Evolutionary conservation across 2,797 vertebrate genomes (phyloP).

Genomic region (Australoheros facetus): DNA sequence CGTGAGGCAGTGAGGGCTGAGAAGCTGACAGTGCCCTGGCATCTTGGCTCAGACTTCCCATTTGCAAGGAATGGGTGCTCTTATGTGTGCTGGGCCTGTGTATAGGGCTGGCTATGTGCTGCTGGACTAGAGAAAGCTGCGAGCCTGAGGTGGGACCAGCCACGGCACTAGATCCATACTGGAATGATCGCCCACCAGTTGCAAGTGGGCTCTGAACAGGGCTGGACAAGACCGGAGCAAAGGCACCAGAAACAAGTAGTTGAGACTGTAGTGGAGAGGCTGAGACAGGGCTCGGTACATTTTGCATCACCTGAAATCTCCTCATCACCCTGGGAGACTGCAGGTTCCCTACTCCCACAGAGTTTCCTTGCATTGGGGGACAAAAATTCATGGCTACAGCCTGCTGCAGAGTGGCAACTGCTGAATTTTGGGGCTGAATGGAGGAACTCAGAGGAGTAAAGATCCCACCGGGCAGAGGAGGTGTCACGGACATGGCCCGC

Average conservation of each 20-base stretch:
- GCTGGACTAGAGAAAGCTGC: constrained; percentile 89
- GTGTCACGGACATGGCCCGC: constrained; percentile 77
- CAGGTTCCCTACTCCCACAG: constrained; percentile 81
- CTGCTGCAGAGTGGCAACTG: constrained; percentile 94
- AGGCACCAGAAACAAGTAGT: constrained; percentile 76
- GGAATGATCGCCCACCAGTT: constrained; percentile 77
- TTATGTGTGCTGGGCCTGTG: constrained; percentile 86
- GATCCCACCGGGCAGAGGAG: constrained; percentile 72
- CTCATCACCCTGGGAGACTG: constrained; percentile 90
- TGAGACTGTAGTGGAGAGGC: constrained; percentile 82
- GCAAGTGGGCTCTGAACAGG: constrained; percentile 83
- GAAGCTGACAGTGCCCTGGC: constrained; percentile 89
- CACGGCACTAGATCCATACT: constrained; percentile 76
- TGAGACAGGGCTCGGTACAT: constrained; percentile 81
- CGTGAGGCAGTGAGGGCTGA: constrained; percentile 89
- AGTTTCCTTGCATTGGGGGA: constrained; percentile 87
- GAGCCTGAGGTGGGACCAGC: constrained; percentile 81
- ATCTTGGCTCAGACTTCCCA: constrained; percentile 86
- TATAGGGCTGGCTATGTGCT: constrained; percentile 83
- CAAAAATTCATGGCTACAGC: constrained; percentile 98
- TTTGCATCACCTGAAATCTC: constrained; percentile 86
- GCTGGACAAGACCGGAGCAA: constrained; percentile 72
- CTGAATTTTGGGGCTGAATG: constrained; percentile 83
- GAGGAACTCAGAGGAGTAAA: constrained; percentile 77
- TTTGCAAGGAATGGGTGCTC: constrained; percentile 82